Evolutionary conservation across 2,797 vertebrate species (phyloP), one percentile per base, ranked within the genome.

Genomic region (Scleropages formosus): DNA sequence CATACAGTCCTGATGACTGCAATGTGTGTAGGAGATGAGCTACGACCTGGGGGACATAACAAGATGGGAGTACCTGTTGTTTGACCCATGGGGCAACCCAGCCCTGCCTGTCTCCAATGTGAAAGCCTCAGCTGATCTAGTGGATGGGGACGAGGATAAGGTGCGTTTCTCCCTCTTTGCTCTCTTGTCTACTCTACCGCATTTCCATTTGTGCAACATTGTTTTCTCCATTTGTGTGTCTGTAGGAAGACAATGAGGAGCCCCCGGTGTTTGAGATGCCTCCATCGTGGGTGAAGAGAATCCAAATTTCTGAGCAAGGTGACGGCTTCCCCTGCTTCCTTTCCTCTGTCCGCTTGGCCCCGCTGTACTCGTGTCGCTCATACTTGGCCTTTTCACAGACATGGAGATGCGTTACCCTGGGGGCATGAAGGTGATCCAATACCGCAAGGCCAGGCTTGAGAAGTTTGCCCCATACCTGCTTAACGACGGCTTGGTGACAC

Each of bases 51-150:
- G 89, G 0, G 92, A 98, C 24, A 1, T 87, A 0, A 62, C 87
- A 26, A 66, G 46, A 73, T 99, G 97, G 97, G 95, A 98, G 85
- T 84, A 90, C 0, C 69, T 98, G 84, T 76, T 99, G 20, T 76
- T 76, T 12, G 87, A 85, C 3, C 77, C 76, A 11, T 79, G 69
- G 0, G 85, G 82, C 0, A 86, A 84, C 60, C 82, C 86, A 22
- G 70, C 85, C 51, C 79, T 94, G 62, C 82, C 78, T 12, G 44
- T 80, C 3, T 60, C 85, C 0, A 83, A 84, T 0, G 56, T 82
- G 24, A 82, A 78, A 51, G 85, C 44, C 78, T 66, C 64, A 0
- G 6, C 64, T 49, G 75, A 81, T 67, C 63, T 64, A 4, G 78
- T 27, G 27, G 47, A 74, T 0, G 72, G 82, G 0, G 83, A 87